Percentiles rank a stretch among this genome's conserved stretches.
Conservation (phyloP, 2,888 invertebrate genomes). For the Hyalella azteca region DNA sequence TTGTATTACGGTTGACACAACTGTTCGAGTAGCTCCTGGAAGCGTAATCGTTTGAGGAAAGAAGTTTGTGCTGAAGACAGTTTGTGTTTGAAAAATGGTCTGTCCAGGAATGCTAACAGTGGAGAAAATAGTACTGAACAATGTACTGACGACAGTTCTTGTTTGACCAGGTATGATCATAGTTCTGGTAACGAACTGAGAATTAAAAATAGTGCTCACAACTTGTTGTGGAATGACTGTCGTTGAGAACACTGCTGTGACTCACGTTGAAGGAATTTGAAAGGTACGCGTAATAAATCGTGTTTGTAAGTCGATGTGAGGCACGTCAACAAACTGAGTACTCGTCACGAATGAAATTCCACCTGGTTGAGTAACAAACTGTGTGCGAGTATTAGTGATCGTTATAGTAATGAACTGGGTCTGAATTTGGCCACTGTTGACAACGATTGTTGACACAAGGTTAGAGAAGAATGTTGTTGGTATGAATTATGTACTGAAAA, state of each 20-base stretch:
- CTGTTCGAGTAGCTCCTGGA: conserved; percentile 45
- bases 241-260: conserved; percentile 49
- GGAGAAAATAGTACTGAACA: conserved; percentile 48
- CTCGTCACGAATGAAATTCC: conserved; percentile 45
- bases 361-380: conserved; percentile 47
- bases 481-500: conserved; percentile 40
- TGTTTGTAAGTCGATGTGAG: conserved; percentile 46
- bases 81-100: conserved; percentile 41
- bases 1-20: conserved; percentile 46
- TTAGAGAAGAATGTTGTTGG: conserved; percentile 48
- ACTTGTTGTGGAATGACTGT: conserved; percentile 46
- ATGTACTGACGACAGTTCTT: conserved; percentile 50
- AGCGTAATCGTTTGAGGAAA: conserved; percentile 46
- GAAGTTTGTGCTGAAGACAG: conserved; percentile 47
- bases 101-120: conserved; percentile 45
- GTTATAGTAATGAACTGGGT: conserved; percentile 44
- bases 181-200: conserved; percentile 46
- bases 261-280: conserved; percentile 46
- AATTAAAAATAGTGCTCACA: conserved; percentile 45
- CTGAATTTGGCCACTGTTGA: conserved; percentile 41
- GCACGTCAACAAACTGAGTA: conserved; percentile 44
- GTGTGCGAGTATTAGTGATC: conserved; percentile 45
- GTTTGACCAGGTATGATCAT: conserved; percentile 46
- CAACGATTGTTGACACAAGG: conserved; percentile 44
- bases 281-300: conserved; percentile 39